phyloP scores from a whole-genome alignment of 1,140 invertebrate species.

The Lordiphosa collinella region DNA sequence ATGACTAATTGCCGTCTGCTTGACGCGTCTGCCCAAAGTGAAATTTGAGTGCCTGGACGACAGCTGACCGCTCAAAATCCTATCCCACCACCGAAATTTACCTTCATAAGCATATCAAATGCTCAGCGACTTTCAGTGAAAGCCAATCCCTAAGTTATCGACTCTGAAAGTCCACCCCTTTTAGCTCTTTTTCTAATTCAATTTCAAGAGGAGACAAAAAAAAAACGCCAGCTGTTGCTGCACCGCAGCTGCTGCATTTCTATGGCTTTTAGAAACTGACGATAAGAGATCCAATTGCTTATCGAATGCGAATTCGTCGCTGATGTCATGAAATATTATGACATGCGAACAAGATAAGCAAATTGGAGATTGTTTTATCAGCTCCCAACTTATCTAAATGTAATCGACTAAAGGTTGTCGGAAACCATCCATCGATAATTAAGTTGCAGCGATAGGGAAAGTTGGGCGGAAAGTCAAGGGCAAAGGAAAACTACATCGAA shows the following conservation, averaged over 20 bases:
- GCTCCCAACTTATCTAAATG: too few species aligned
- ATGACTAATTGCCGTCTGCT: slow-evolving; percentile 36
- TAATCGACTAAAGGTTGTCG: too few species aligned
- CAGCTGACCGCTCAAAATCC: slow-evolving; percentile 25
- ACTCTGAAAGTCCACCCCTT: not conserved
- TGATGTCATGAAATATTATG: slow-evolving; percentile 64
- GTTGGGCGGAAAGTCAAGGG: slow-evolving; percentile 13
- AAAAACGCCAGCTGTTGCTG: slow-evolving; percentile 20
- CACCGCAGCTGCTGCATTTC: slow-evolving; percentile 53
- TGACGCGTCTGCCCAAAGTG: slow-evolving; percentile 27
- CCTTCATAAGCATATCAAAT: slow-evolving; percentile 26
- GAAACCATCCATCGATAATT: too few species aligned
- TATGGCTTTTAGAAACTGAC: slow-evolving; percentile 36
- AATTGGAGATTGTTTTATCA: too few species aligned
- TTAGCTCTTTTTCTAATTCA: slow-evolving; percentile 22
- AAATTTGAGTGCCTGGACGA: slow-evolving; percentile 34
- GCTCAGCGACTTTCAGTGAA: slow-evolving; percentile 23
- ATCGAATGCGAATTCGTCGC: slow-evolving; percentile 25
- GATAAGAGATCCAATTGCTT: slow-evolving; percentile 61
- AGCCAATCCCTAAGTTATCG: slow-evolving; percentile 5
- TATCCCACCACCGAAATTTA: slow-evolving; percentile 11
- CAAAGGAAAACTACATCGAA: too few species aligned
- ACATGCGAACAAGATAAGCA: not conserved
- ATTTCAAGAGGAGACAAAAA: slow-evolving; percentile 37
- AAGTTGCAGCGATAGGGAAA: too few species aligned